Base-by-base conservation (phyloP, 1,140 invertebrate genomes). In the roundworm (Caenorhabditis elegans) region DNA sequence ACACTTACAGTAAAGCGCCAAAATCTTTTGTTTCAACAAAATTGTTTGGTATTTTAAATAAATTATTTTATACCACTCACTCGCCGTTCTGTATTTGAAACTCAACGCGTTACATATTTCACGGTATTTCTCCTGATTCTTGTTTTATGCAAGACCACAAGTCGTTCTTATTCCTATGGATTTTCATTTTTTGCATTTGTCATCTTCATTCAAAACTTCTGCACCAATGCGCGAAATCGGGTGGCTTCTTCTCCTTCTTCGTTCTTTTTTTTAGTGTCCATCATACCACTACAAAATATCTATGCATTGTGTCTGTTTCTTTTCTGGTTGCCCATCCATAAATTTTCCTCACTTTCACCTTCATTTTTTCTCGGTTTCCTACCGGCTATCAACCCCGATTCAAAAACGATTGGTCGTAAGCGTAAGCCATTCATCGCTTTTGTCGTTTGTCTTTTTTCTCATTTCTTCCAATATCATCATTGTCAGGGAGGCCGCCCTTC, bases 351-450 rank as follows among this genome's bases (percentile, higher is more conserved):
- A 70, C 60, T 70, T 70, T 70, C 60, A 10, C 34, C n/a, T 70
- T 70, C 26, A 31, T 39, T 39, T 55, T 55, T 55, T 17, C 4
- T 19, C 22, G 34, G 34, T 70, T 70, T 43, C 15, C 60, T 70
- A 70, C 60, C 60, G 60, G 60, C 60, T 70, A 70, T 70, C 60
- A 70, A 70, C 39, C 60, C 60, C 60, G 60, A 70, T 70, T 70
- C 60, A 70, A 70, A 70, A 70, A 70, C 60, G 60, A 70, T 70
- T 70, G 60, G 60, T n/a, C 15, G 39, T 43, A 43, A 5, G 39
- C 60, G 60, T 70, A 70, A 70, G 60, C 60, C 60, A 70, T 70
- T 70, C 60, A 70, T 70, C 34, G 2, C 34, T 31, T 22, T 70
- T 39, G 10, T 70, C 28, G 8, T 70, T 70, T n/a, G n/a, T n/a